Evolutionary conservation across 2,797 vertebrate species (phyloP).

Genomic region (Arremon brunneinucha): DNA sequence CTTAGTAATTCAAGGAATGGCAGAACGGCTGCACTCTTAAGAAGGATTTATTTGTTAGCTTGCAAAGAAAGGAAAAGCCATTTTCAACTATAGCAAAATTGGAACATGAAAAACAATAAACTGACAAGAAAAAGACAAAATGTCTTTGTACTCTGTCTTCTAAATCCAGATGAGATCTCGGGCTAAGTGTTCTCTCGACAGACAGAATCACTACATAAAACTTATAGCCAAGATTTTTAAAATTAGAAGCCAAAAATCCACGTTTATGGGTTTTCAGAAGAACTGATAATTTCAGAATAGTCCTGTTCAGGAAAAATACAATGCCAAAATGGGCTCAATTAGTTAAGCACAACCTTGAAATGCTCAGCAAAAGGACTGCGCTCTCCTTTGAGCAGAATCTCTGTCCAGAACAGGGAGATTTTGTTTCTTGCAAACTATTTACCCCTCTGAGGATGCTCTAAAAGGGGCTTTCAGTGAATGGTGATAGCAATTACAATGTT

Average conservation of each 20-base stretch:
- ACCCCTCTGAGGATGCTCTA: neutral
- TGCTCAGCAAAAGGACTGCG: neutral
- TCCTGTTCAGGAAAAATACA: neutral
- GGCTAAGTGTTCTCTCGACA: neutral
- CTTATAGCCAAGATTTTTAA: conserved; percentile 12
- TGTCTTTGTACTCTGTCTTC: neutral
- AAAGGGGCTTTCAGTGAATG: neutral
- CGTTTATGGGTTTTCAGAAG: conserved; percentile 1
- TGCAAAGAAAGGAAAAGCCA: conserved; percentile 21
- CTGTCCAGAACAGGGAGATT: neutral
- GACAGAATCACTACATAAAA: conserved; percentile 1
- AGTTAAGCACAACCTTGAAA: neutral
- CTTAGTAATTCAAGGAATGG: conserved; percentile 8
- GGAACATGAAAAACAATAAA: conserved; percentile 13
- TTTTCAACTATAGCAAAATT: neutral
- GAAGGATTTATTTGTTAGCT: conserved; percentile 20
- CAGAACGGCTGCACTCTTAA: neutral
- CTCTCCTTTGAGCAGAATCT: neutral
- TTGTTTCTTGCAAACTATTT: neutral
- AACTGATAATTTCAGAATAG: conserved; percentile 9
- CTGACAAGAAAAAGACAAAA: conserved; percentile 27
- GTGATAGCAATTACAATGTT: neutral
- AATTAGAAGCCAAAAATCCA: conserved; percentile 25
- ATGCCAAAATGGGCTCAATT: neutral
- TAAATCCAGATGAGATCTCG: neutral